A percentile compares a stretch with the other conserved stretches of the same genome.
Conservation (phyloP, 2,888 invertebrate species). For the Sarcophaga variegata region DNA sequence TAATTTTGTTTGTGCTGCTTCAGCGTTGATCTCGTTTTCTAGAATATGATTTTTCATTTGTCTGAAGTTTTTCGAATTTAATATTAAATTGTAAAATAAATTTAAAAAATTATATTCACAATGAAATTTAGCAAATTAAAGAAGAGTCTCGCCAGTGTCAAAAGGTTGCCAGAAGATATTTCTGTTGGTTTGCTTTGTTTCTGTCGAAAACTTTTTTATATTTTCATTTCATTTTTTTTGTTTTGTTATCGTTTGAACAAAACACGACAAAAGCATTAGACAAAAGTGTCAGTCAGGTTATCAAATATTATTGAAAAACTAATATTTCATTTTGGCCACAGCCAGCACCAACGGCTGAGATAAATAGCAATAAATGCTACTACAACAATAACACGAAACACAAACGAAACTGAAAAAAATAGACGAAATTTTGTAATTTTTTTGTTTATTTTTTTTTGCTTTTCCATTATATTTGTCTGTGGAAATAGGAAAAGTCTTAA, state of each 20-base stretch:
- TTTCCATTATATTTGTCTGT: not conserved
- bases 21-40: no score
- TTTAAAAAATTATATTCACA: no score
- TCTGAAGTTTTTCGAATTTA: no score
- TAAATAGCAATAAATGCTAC: conserved; percentile 70
- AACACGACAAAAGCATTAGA: conserved; percentile 71
- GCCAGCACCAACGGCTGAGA: conserved; percentile 39
- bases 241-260: conserved; percentile 56
- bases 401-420: conserved; percentile 22
- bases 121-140: no score
- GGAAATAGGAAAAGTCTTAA: not conserved
- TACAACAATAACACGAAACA: conserved; percentile 7
- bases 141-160: not conserved
- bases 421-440: conserved; percentile 1
- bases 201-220: no score
- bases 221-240: conserved; percentile 3
- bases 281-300: conserved; percentile 74
- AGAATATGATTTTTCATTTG: no score
- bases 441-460: not conserved
- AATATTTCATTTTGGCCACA: conserved; percentile 78
- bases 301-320: conserved; percentile 77
- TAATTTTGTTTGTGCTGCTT: no score
- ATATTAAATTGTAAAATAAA: no score
- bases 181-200: no score
- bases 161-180: conserved; percentile 43